These are phyloP conservation scores for Nycticebus coucang DNA, from an alignment of 2,113 vertebrate genomes.

Conservation along the genomic window DNA sequence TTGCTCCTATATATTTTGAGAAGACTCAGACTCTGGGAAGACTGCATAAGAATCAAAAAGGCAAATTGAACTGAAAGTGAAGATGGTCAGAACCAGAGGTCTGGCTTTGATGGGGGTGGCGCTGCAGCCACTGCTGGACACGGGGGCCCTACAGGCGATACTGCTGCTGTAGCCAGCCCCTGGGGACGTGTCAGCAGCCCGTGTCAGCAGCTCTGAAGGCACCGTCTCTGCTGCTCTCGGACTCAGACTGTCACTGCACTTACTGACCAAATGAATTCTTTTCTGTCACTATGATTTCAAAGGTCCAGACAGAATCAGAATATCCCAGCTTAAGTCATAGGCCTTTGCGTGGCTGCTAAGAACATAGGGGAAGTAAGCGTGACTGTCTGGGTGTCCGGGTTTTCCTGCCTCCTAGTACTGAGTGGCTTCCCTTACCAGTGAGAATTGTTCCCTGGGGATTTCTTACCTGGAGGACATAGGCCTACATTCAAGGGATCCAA, in stretches of 20 bases:
- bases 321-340: background rate
- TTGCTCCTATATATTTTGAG: background rate
- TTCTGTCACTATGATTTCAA: background rate
- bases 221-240: background rate
- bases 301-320: background rate
- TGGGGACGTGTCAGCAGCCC: too few relatives aligned
- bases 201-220: too few relatives aligned
- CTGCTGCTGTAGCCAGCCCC: rapidly evolving
- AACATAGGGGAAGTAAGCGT: too few relatives aligned
- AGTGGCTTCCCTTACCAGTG: background rate
- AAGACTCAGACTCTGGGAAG: background rate
- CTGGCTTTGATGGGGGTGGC: background rate
- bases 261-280: background rate
- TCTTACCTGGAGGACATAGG: background rate
- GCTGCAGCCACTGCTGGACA: too few relatives aligned
- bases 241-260: rapidly evolving
- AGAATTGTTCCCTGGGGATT: background rate
- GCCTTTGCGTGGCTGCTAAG: background rate
- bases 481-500: background rate
- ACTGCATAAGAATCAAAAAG: background rate
- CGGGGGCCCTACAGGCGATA: background rate
- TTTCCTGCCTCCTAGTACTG: background rate
- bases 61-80: background rate
- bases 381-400: too few relatives aligned
- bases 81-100: background rate